Evolutionary conservation across 2,797 vertebrate genomes (phyloP).

Genomic region (Nyctalus aviator): DNA sequence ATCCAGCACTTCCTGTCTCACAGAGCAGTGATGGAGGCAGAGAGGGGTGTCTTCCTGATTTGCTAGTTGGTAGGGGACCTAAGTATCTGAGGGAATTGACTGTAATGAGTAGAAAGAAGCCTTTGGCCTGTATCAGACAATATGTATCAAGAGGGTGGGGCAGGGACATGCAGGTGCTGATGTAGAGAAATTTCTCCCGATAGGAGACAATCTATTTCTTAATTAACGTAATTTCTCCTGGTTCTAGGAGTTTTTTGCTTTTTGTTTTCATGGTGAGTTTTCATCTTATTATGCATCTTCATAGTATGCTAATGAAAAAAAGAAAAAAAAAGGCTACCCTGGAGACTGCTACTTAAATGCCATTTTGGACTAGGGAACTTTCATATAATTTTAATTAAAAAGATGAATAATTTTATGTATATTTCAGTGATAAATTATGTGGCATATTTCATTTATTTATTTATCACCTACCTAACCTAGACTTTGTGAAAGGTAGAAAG

Average conservation of each 20-base stretch:
- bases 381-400: neutral
- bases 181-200: neutral
- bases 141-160: neutral
- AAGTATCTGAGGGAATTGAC: neutral
- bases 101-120: neutral
- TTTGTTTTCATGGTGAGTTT: neutral
- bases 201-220: neutral
- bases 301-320: neutral
- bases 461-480: neutral
- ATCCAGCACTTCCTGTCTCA: neutral
- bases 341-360: neutral
- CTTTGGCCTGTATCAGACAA: neutral
- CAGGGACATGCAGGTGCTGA: neutral
- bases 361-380: neutral
- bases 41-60: neutral
- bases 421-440: neutral
- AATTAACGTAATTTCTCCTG: neutral
- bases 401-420: neutral
- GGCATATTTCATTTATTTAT: neutral
- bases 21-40: neutral
- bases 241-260: neutral
- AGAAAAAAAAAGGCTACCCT: neutral
- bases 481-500: neutral
- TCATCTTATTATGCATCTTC: slow-evolving; percentile 26
- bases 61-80: neutral